These are phyloP conservation scores for Gobiocypris rarus DNA, from an alignment of 2,113 vertebrate species.

Conservation along the genomic window DNA sequence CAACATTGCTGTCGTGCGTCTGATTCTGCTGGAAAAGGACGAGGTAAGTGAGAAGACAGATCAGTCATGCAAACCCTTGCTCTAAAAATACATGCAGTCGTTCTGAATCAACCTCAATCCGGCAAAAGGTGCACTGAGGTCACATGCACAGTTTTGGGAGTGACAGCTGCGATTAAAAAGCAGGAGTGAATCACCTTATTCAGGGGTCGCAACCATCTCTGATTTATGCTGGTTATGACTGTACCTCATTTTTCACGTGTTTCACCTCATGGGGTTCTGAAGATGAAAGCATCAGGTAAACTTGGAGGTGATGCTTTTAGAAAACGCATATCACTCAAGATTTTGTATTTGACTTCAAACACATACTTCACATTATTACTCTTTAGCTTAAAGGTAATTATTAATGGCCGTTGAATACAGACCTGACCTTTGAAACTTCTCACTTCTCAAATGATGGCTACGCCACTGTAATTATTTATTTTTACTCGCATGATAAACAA, in stretches of 20 bases:
- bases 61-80: background rate
- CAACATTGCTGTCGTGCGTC: conserved; percentile 90
- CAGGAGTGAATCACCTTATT: background rate
- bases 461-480: too few relatives aligned
- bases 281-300: background rate
- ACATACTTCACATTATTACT: too few relatives aligned
- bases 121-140: background rate
- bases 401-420: too few relatives aligned
- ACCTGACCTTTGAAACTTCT: too few relatives aligned
- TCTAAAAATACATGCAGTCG: conserved; percentile 10
- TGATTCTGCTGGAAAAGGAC: conserved; percentile 89
- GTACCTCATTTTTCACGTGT: background rate
- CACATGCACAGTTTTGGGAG: background rate
- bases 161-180: background rate
- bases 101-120: background rate
- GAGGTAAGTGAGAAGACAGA: conserved; percentile 80
- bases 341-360: too few relatives aligned
- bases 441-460: too few relatives aligned
- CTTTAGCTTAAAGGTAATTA: too few relatives aligned
- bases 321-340: background rate
- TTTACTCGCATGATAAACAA: too few relatives aligned
- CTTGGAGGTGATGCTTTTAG: background rate
- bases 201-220: background rate
- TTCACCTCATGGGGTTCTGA: background rate
- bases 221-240: background rate